phyloP scores from a whole-genome alignment of 1,140 invertebrate species.

The Octopus bimaculoides region DNA sequence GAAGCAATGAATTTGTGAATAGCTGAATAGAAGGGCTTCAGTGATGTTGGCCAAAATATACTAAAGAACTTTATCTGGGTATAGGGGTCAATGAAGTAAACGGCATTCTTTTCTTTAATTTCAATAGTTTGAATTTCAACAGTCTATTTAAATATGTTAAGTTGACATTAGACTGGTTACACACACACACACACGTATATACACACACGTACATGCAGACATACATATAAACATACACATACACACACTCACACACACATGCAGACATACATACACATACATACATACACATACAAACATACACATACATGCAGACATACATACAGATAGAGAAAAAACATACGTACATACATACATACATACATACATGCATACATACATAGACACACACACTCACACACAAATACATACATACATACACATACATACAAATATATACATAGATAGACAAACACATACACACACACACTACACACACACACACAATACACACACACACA shows the following conservation, averaged over 20 bases:
- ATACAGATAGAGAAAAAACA: neutral
- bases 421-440: neutral
- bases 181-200: neutral
- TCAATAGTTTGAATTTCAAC: no score
- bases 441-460: neutral
- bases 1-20: no score
- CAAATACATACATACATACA: neutral
- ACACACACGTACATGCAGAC: neutral
- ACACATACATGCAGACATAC: neutral
- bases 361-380: neutral
- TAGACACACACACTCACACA: neutral
- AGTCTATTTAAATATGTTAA: no score
- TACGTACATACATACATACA: neutral
- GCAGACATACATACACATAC: neutral
- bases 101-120: no score
- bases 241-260: neutral
- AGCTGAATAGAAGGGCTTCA: no score
- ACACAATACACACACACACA: neutral
- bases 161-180: no score
- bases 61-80: no score
- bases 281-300: neutral
- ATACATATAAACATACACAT: neutral
- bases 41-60: no score
- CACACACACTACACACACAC: neutral
- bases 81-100: no score